phyloP scores from a whole-genome alignment of 1,140 invertebrate genomes.

The Drosophila mayri region DNA sequence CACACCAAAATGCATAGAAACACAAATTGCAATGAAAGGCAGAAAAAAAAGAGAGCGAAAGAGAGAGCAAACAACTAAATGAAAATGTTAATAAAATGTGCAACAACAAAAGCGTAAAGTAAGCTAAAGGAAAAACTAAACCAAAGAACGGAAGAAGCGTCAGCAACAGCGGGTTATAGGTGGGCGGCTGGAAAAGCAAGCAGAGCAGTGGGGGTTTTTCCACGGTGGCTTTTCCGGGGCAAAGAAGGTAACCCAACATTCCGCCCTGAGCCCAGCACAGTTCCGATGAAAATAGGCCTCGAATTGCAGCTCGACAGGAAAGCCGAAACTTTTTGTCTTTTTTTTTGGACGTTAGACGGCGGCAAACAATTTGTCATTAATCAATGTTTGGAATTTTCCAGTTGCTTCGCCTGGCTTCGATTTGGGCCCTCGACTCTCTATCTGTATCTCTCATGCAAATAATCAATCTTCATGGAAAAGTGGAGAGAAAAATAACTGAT shows the following conservation, averaged over 20 bases:
- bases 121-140: constrained; percentile 81
- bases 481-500: constrained; percentile 27
- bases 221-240: constrained; percentile 11
- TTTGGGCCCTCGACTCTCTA: constrained; percentile 2
- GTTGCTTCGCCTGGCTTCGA: constrained; percentile 18
- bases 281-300: constrained; percentile 54
- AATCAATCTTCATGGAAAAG: constrained; percentile 54
- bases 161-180: constrained; percentile 48
- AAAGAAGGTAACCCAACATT: constrained; percentile 17
- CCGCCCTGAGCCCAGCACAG: constrained; percentile 35
- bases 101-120: constrained; percentile 67
- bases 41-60: constrained; percentile 13
- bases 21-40: constrained; percentile 80
- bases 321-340: constrained; percentile 27
- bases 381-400: constrained; percentile 65
- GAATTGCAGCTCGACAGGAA: constrained; percentile 38
- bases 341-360: constrained; percentile 35
- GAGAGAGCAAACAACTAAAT: constrained; percentile 61
- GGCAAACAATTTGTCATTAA: constrained; percentile 82
- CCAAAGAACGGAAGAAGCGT: constrained; percentile 79
- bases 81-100: constrained; percentile 84
- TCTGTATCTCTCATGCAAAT: constrained; percentile 33
- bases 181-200: not conserved
- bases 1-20: constrained; percentile 82
- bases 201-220: not conserved